Base-by-base conservation (phyloP, 2,888 invertebrate species). In the Calephelis perditalis region DNA sequence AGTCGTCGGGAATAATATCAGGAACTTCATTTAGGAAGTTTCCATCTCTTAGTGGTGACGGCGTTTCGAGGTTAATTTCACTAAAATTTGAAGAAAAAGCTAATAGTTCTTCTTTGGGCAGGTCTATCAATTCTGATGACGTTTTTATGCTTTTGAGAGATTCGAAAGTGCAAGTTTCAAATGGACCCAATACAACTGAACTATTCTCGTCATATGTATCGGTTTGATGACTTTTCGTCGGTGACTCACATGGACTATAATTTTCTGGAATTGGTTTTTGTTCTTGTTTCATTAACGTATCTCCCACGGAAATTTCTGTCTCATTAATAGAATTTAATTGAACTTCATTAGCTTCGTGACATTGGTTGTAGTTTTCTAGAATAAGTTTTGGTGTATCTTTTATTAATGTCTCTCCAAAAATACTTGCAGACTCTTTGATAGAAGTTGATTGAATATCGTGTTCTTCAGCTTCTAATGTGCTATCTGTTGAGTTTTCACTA, bases 101-200 rank as follows among this genome's bases (percentile, higher is more conserved):
- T 40, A 91, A 67, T n/a, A 88, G 66, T 69, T 91, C 91, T 69
- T 91, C 91, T 67, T 85, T 86, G 0, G 86, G 86, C 36, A 88
- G 66, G 47, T 90, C 90, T 0, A 79, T 75, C 45, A 83, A 72
- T 52, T 91, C 87, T 1, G 70, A 70, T n/a, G 65, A 60, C 0
- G 92, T 84, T 75, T 92, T 92, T 0, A 86, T 70, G 1, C 86
- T 89, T 70, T 88, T 91, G 71, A 86, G 91, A 45, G 87, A 76
- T 63, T 92, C 92, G 46, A 91, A 73, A 0, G 91, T 83, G 68
- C 89, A 92, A 69, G 92, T 92, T 67, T 92, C 92, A 68, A 92
- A 92, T 0, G 92, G 91, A 2, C 92, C 92, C 47, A 93, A 69
- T 10, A 92, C 92, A 6, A 93, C 92, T n/a, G 90, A 90, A 62